Base-by-base conservation (phyloP, 2,113 vertebrate species). In the Nerophis ophidion region DNA sequence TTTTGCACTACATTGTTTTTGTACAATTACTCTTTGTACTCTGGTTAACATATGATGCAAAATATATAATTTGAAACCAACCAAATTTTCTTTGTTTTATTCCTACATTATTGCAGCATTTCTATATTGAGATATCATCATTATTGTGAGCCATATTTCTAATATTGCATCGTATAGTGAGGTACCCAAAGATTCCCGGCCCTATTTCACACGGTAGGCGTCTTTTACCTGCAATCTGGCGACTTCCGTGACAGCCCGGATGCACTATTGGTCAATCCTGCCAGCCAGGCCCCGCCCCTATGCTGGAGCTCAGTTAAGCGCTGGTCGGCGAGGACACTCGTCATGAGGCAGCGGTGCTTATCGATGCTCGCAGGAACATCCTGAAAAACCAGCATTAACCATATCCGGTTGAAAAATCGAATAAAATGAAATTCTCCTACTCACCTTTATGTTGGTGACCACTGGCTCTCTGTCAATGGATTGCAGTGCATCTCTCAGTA, bases 251-350 rank as follows among this genome's bases (percentile, higher is more conserved):
- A 84, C 63, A 87, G 65, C 56, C 85, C 87, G 11, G 88, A 63
- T 0, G 81, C n/a, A 12, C 86, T 81, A 48, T 86, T 91, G 68
- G 89, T 88, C 59, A 96, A 77, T 19, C 88, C 91, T n/a, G 93
- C 93, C 16, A 96, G 83, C 87, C 92, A 91, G 34, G 93, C 89
- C 4, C 93, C 94, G 5, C 94, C 94, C 2, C 89, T 90, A 61
- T 88, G 86, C 82, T 95, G 94, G 36, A 95, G 87, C 3, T 90
- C 90, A 0, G 89, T 92, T 48, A 96, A 60, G 38, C 90, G 85
- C 11, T 91, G 88, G 81, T 96, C 92, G 14, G 87, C 90, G 57
- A 95, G 82, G 47, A 95, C 91, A 62, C 88, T 90, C 60, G 77
- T 82, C 84, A 96, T 91, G 36, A 94, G 89, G 70, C 90, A 81